Percentiles rank a stretch among this genome's conserved stretches.
Conservation (phyloP, 2,113 vertebrate genomes). For the Bothrops jararaca region DNA sequence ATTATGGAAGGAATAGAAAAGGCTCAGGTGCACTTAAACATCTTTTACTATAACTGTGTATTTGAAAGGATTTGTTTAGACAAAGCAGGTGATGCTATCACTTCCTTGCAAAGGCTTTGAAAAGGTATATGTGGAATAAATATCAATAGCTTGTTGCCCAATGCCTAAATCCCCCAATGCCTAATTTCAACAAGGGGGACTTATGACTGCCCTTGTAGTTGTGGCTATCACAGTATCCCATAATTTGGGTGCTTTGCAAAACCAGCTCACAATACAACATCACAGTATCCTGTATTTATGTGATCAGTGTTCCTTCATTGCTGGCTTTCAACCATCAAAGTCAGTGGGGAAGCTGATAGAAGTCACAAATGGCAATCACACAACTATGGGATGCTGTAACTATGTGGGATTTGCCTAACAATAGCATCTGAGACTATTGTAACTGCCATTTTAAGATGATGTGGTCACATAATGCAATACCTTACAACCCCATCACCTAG, state of each 20-base stretch:
- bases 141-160: background rate
- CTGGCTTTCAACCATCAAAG: background rate
- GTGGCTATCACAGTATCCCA: background rate
- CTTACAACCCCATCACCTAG: background rate
- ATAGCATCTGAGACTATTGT: background rate
- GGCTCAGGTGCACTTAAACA: background rate
- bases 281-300: background rate
- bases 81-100: background rate
- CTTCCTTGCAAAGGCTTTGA: background rate
- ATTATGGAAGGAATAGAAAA: background rate
- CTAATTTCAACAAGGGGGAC: background rate
- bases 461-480: background rate
- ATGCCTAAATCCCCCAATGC: background rate
- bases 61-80: background rate
- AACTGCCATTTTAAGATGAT: background rate
- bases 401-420: background rate
- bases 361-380: background rate
- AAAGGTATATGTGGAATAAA: background rate
- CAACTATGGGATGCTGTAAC: background rate
- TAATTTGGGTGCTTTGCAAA: background rate
- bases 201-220: background rate
- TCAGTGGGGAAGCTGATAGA: background rate
- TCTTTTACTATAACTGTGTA: background rate
- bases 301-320: background rate
- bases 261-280: background rate